Evolutionary conservation across 2,888 invertebrate genomes (phyloP).

Genomic region (Drosophila histrio): DNA sequence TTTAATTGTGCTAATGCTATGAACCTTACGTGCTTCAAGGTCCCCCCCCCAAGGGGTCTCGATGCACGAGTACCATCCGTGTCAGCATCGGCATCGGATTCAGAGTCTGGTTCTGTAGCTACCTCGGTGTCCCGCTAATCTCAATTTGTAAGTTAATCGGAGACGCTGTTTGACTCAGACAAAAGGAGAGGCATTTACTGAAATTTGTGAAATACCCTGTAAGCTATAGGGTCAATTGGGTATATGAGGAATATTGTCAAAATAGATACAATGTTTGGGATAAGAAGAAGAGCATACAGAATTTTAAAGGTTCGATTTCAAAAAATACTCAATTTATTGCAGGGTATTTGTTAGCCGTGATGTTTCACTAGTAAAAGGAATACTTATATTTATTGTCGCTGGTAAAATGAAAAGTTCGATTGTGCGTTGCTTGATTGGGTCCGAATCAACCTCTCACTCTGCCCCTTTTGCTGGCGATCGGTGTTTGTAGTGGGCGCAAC

Average conservation of each 20-base stretch:
- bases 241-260: background rate
- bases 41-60: conserved; percentile 52
- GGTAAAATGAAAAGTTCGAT: conserved; percentile 69
- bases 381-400: conserved; percentile 58
- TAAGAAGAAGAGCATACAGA: background rate
- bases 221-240: background rate
- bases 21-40: conserved; percentile 39
- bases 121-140: conserved; percentile 81
- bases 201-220: conserved; percentile 21
- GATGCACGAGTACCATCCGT: conserved; percentile 62
- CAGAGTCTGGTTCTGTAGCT: conserved; percentile 31
- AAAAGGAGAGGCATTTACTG: conserved; percentile 32
- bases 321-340: background rate
- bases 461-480: conserved; percentile 17
- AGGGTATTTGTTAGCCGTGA: conserved; percentile 6
- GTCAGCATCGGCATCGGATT: conserved; percentile 18
- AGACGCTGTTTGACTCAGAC: conserved; percentile 69
- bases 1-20: conserved; percentile 78
- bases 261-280: background rate
- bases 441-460: conserved; percentile 31
- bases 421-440: conserved; percentile 72
- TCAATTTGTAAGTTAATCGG: conserved; percentile 82
- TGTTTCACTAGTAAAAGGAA: background rate
- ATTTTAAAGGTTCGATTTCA: background rate
- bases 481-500: conserved; percentile 74